Evolutionary conservation across 2,113 vertebrate genomes (phyloP).

Genomic region (Thamnophis sirtalis): DNA sequence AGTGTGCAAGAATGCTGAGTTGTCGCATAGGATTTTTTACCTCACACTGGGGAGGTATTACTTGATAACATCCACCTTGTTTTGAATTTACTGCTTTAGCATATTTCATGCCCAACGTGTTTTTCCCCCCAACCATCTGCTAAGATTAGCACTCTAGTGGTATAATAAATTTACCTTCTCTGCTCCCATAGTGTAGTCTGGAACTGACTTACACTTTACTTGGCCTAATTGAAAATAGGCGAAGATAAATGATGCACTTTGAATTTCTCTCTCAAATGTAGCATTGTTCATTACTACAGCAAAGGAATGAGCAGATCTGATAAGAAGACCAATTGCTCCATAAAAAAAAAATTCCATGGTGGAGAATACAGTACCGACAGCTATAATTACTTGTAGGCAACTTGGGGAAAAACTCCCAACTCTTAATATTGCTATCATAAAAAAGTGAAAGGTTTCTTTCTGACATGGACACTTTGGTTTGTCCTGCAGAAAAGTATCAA

Average conservation of each 20-base stretch:
- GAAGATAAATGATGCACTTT: constrained; percentile 78
- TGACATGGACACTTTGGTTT: constrained; percentile 58
- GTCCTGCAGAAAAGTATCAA: constrained; percentile 25
- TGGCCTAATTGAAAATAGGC: constrained; percentile 75
- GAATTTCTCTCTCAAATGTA: constrained; percentile 71
- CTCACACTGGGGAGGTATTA: constrained; percentile 72
- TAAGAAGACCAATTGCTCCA: constrained; percentile 71
- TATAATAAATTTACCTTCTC: constrained; percentile 77
- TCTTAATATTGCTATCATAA: constrained; percentile 52
- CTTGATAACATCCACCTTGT: constrained; percentile 76
- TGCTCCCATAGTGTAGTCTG: constrained; percentile 71
- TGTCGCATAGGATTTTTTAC: constrained; percentile 68
- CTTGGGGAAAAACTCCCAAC: constrained; percentile 46
- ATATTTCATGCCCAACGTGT: constrained; percentile 78
- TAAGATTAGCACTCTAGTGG: constrained; percentile 77
- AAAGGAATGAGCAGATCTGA: constrained; percentile 69
- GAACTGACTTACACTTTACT: constrained; percentile 68
- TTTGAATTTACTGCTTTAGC: constrained; percentile 77
- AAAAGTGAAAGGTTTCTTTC: constrained; percentile 56
- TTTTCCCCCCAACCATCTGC: constrained; percentile 73
- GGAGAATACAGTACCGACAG: constrained; percentile 64
- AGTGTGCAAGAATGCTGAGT: constrained; percentile 68
- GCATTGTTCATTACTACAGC: constrained; percentile 74
- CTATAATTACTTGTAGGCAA: constrained; percentile 61
- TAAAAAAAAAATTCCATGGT: constrained; percentile 69